phyloP scores from a whole-genome alignment of 2,113 vertebrate species.

The Laticauda laticaudata region DNA sequence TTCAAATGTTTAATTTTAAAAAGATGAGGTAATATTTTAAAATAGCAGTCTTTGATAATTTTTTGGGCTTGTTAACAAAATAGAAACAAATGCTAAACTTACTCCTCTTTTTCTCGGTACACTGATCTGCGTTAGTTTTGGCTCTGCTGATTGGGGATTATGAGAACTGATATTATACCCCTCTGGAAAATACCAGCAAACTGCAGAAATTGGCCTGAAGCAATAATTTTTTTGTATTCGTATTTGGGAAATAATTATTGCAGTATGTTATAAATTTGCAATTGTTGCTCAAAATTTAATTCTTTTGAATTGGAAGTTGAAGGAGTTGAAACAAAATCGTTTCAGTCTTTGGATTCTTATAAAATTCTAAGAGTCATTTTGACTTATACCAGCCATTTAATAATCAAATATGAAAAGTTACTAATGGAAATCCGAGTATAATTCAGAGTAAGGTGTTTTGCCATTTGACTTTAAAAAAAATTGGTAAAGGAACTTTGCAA shows the following conservation, averaged over 20 bases:
- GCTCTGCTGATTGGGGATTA: neutral
- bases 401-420: neutral
- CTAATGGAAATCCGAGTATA: neutral
- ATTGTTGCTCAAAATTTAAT: neutral
- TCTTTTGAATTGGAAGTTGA: neutral
- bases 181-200: neutral
- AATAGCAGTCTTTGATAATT: neutral
- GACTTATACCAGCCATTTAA: neutral
- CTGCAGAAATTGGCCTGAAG: neutral
- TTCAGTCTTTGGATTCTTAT: neutral
- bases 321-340: neutral
- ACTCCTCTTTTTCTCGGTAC: neutral
- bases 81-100: neutral
- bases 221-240: neutral
- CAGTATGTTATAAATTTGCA: neutral
- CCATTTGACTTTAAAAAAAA: neutral
- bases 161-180: neutral
- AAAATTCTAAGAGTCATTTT: neutral
- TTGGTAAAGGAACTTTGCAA: neutral
- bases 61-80: neutral
- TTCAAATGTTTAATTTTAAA: neutral
- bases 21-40: neutral
- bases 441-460: neutral
- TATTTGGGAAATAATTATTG: neutral
- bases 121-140: neutral